Conservation (phyloP, 53 echinoderm and acorn worm species). For the Pentamera pediparva region DNA sequence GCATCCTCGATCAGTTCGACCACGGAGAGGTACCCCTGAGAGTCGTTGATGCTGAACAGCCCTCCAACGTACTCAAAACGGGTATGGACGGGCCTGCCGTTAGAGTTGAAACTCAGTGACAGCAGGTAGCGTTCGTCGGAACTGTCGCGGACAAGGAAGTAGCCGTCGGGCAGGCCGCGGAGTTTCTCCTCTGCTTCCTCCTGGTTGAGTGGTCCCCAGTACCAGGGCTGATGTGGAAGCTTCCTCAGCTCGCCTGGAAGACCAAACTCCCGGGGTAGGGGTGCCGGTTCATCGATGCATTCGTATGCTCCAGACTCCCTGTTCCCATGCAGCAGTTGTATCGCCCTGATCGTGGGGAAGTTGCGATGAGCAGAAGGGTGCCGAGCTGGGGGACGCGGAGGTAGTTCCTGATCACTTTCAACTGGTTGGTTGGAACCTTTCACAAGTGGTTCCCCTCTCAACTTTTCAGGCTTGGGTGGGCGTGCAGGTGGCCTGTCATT, state of each 20-base stretch:
- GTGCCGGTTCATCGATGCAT: slow-evolving; percentile 29
- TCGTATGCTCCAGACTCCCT: slow-evolving; percentile 57
- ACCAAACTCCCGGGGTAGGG: slow-evolving; percentile 8
- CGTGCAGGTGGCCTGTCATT: slow-evolving; percentile 50
- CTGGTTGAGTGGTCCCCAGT: slow-evolving; percentile 93
- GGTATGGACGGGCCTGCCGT: slow-evolving; percentile 86
- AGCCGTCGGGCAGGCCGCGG: slow-evolving; percentile 58
- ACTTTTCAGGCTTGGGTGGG: slow-evolving; percentile 69
- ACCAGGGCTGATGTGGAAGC: slow-evolving; percentile 87
- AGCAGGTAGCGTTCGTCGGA: slow-evolving; percentile 89
- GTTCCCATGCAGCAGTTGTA: not conserved
- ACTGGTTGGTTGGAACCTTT: not conserved
- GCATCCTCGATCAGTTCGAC: slow-evolving; percentile 74
- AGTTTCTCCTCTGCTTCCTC: slow-evolving; percentile 85
- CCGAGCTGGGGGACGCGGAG: slow-evolving; percentile 82
- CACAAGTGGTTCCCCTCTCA: slow-evolving; percentile 27
- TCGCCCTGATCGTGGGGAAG: not conserved
- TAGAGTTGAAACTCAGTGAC: slow-evolving; percentile 88
- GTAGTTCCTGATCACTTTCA: slow-evolving; percentile 12
- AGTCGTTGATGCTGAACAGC: slow-evolving; percentile 84
- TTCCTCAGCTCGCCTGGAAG: slow-evolving; percentile 68
- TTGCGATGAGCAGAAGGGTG: not conserved
- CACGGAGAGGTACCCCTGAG: slow-evolving; percentile 74
- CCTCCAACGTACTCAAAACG: slow-evolving; percentile 82
- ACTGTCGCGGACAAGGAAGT: slow-evolving; percentile 88